phyloP scores from a whole-genome alignment of 2,113 vertebrate genomes.

The Nycticryphes semicollaris region DNA sequence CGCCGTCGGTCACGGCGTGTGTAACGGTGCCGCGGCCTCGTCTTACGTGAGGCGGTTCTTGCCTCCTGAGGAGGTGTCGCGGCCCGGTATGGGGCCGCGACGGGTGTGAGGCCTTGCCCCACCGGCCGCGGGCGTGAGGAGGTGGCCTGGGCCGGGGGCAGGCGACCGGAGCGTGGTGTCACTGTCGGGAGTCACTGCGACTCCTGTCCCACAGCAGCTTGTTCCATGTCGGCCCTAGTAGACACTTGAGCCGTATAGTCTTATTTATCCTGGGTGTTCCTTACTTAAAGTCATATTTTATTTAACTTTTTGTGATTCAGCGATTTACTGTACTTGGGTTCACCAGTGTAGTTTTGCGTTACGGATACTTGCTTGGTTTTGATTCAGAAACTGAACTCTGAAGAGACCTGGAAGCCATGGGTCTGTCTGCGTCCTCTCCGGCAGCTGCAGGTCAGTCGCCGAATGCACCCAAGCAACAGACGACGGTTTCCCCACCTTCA shows the following conservation, averaged over 20 bases:
- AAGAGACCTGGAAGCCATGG: constrained; percentile 65
- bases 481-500: constrained; percentile 29
- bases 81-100: not conserved
- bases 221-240: rapidly evolving
- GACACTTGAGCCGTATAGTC: rapidly evolving
- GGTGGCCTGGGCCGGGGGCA: not conserved
- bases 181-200: not conserved
- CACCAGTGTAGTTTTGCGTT: rapidly evolving
- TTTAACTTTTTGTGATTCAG: no score
- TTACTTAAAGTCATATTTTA: rapidly evolving
- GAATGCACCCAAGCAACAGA: not conserved
- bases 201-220: rapidly evolving
- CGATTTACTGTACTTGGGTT: rapidly evolving
- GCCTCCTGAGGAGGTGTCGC: not conserved
- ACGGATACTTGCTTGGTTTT: not conserved
- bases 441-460: constrained; percentile 49
- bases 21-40: not conserved
- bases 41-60: not conserved
- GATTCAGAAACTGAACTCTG: not conserved
- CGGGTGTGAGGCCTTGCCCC: not conserved
- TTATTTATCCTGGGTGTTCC: no score
- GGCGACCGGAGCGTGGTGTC: not conserved
- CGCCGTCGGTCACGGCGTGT: not conserved
- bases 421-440: constrained; percentile 74
- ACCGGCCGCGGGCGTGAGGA: not conserved